Evolutionary conservation across 2,888 invertebrate genomes (phyloP).

Genomic region (Scaptomyza tumidula): DNA sequence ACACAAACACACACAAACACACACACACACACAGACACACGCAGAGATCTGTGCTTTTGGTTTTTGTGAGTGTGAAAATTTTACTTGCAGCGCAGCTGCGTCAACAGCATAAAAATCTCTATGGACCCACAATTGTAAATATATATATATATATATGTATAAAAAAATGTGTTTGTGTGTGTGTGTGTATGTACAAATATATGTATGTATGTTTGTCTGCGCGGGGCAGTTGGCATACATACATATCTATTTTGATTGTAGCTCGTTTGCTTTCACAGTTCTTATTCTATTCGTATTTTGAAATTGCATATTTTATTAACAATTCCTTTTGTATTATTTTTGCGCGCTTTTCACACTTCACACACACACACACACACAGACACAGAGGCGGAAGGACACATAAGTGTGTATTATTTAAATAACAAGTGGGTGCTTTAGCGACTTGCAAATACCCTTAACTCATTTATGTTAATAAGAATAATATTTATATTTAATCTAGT

Average conservation of each 20-base stretch:
- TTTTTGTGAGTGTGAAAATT: slow-evolving; percentile 45
- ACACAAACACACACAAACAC: slow-evolving; percentile 6
- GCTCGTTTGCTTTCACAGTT: slow-evolving; percentile 45
- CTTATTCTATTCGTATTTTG: slow-evolving; percentile 35
- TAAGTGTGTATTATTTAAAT: slow-evolving; percentile 11
- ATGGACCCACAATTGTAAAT: slow-evolving; percentile 8
- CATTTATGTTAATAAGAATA: too few species aligned
- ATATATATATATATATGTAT: slow-evolving; percentile 5
- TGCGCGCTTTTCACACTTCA: background rate
- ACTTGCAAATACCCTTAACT: slow-evolving; percentile 1
- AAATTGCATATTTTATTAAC: slow-evolving; percentile 55
- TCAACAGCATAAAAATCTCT: slow-evolving; percentile 41
- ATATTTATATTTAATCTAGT: background rate
- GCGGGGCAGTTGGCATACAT: slow-evolving; percentile 13
- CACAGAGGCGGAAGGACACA: slow-evolving; percentile 2
- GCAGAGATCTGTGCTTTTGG: background rate
- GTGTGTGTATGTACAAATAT: background rate
- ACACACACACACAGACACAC: background rate
- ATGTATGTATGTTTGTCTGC: background rate
- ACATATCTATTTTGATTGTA: slow-evolving; percentile 47
- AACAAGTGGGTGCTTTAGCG: background rate
- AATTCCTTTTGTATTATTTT: slow-evolving; percentile 26
- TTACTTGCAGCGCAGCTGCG: slow-evolving; percentile 50
- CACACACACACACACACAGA: background rate
- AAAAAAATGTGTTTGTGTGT: slow-evolving; percentile 1